Percentiles rank a stretch among this genome's conserved stretches.
Evolutionary conservation across 2,113 vertebrate genomes (phyloP).

Genomic region (Phrynosoma blainvillii): DNA sequence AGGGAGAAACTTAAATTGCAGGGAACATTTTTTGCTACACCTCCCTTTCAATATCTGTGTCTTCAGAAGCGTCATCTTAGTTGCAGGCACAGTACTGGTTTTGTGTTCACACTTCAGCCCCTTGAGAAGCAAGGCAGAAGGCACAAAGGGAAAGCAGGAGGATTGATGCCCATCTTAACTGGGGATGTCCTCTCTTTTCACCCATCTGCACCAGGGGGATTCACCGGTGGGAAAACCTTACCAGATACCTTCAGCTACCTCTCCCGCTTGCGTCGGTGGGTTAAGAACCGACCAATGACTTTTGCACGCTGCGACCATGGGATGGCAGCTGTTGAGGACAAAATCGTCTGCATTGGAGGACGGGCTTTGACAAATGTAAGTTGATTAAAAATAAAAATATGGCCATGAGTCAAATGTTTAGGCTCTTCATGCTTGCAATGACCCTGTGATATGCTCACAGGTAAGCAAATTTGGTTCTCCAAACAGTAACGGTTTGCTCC

Average conservation of each 20-base stretch:
- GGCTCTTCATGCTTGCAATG: not conserved
- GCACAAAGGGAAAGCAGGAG: too few relatives aligned
- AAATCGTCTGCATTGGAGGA: constrained; percentile 69
- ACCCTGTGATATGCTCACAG: too few relatives aligned
- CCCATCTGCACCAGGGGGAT: constrained; percentile 54
- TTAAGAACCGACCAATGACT: constrained; percentile 58
- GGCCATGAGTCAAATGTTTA: too few relatives aligned
- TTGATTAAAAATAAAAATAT: not conserved
- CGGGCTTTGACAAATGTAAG: constrained; percentile 64
- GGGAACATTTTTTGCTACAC: too few relatives aligned
- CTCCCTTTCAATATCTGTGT: too few relatives aligned
- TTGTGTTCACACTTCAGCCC: too few relatives aligned
- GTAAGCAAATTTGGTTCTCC: too few relatives aligned
- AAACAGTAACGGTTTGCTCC: too few relatives aligned
- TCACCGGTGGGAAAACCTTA: constrained; percentile 56
- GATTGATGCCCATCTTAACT: rapidly evolving
- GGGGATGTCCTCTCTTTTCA: not conserved
- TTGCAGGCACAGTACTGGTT: too few relatives aligned
- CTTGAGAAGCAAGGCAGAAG: too few relatives aligned
- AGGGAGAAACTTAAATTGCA: too few relatives aligned
- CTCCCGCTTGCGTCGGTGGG: constrained; percentile 61
- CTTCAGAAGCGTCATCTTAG: not conserved
- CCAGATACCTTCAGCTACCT: constrained; percentile 64
- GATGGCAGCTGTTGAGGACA: constrained; percentile 63
- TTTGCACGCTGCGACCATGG: constrained; percentile 63